Evolutionary conservation across 1,140 invertebrate species (phyloP), one percentile per base, ranked within the genome.

Genomic region (Bombus picipes): DNA sequence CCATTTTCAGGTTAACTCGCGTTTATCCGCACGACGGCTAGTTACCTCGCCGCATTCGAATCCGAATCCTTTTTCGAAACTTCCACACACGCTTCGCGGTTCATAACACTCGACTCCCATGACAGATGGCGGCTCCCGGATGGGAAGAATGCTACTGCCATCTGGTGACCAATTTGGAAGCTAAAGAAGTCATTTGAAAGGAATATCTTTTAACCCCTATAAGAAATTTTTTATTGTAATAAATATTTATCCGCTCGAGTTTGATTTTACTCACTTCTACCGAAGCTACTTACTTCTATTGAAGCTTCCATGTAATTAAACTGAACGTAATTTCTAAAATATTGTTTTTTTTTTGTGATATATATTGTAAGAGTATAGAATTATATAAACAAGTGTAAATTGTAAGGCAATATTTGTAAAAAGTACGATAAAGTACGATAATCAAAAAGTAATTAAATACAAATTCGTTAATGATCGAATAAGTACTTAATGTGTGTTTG

Each of bases 1-100:
- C 92, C 92, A 93, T 93, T 93, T 93, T 93, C 90, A 92, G 92
- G 90, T 93, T 93, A 93, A 92, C 92, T 93, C 88, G 71, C 88
- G 86, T 92, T 90, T 91, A 91, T 91, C 92, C 87, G 83, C 88
- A 81, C 78, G 71, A 70, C 72, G 89, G 81, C 81, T 82, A 85
- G 83, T 88, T 89, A 81, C 88, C 89, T 87, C 83, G 78, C 81
- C 73, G 85, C 88, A 87, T 92, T 91, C 91, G 90, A 91, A 89
- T 88, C 87, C 86, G 83, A 85, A 84, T 86, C 81, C 87, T 81
- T 91, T 92, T 92, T 90, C 92, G 92, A 92, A 92, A 92, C 90
- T 88, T 91, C 84, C 89, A 90, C 87, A 80, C 87, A 88, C 90
- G 84, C 87, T 89, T 78, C 70, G 77, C 85, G 77, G 68, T 70